phyloP scores from a whole-genome alignment of 2,888 invertebrate genomes.

The Smittia aterrima region DNA sequence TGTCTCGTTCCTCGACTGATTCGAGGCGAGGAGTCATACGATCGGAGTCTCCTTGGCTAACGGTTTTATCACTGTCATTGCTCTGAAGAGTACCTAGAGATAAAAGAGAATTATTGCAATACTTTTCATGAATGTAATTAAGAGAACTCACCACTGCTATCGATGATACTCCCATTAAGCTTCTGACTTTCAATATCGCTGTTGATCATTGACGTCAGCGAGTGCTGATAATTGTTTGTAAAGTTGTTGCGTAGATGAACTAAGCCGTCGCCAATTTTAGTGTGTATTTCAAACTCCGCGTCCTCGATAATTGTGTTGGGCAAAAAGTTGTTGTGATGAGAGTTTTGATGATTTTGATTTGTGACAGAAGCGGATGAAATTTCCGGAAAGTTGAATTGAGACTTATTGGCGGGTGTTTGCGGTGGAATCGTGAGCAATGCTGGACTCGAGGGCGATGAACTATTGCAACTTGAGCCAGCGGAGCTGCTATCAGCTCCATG shows the following conservation, averaged over 20 bases:
- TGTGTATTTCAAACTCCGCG: conserved; percentile 12
- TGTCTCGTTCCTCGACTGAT: conserved; percentile 63
- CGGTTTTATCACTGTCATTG: conserved; percentile 68
- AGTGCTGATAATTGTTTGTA: conserved; percentile 35
- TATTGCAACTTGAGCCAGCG: conserved; percentile 93
- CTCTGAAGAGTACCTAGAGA: conserved; percentile 59
- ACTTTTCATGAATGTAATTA: neutral
- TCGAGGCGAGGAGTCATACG: conserved; percentile 75
- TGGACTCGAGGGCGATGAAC: conserved; percentile 94
- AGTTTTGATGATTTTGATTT: conserved; percentile 7
- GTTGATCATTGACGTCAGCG: conserved; percentile 26
- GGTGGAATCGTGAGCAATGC: conserved; percentile 60
- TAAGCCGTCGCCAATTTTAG: neutral
- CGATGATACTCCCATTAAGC: conserved; percentile 32
- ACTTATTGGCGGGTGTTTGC: conserved; percentile 54
- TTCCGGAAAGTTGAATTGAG: conserved; percentile 54
- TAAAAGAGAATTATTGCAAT: conserved; percentile 43
- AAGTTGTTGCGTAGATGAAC: conserved; percentile 5
- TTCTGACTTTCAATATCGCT: neutral
- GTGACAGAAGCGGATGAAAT: conserved; percentile 49
- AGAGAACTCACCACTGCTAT: conserved; percentile 25
- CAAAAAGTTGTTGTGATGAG: conserved; percentile 19
- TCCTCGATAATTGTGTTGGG: conserved; percentile 34
- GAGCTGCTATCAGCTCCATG: conserved; percentile 81
- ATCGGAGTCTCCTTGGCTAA: conserved; percentile 81